Base-by-base conservation (phyloP, 2,113 vertebrate species). In the Ceratotherium simum region DNA sequence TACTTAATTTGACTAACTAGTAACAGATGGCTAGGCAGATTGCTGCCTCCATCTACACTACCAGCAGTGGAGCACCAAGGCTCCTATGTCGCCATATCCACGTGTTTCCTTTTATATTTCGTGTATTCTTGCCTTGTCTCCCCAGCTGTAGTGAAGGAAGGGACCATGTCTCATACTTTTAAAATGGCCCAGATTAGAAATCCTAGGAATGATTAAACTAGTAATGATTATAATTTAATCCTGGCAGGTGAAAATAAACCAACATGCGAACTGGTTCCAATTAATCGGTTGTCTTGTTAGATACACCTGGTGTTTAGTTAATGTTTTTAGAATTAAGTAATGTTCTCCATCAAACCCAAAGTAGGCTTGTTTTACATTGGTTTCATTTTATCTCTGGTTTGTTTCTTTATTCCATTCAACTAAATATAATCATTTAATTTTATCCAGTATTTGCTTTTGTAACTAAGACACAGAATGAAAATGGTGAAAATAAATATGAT, bases 1-100 rank as follows among this genome's bases (percentile, higher is more conserved):
- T 96, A 97, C 81, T 97, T 96, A 97, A 97, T 97, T 95, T 96
- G 56, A 93, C 97, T 97, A 97, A 91, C 65, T 95, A 81, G 78
- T 97, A 96, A 90, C 97, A 97, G 97, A 97, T 98, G 96, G 95
- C 78, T 82, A 80, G 72, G 79, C 93, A 93, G 97, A 97, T 97
- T 97, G 90, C 42, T 87, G 54, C 21, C 27, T 2, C 62, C 70
- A 20, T 96, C 86, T 97, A 70, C 62, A 90, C 82, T 96, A 83
- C 79, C 95, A 91, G 95, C 73, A 95, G 54, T 78, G 54, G 89
- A 79, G 84, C 5, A 14, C 51, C 69, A 36, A 89, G 33, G 39
- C 60, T 60, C 79, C 58, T 97, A 5, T 93, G 85, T 89, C 36
- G 83, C 94, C n/a, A 29, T 79, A 95, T 91, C 73, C 56, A 86